Base-by-base conservation (phyloP, 2,797 vertebrate species). In the Lepilemur septentrionalis region DNA sequence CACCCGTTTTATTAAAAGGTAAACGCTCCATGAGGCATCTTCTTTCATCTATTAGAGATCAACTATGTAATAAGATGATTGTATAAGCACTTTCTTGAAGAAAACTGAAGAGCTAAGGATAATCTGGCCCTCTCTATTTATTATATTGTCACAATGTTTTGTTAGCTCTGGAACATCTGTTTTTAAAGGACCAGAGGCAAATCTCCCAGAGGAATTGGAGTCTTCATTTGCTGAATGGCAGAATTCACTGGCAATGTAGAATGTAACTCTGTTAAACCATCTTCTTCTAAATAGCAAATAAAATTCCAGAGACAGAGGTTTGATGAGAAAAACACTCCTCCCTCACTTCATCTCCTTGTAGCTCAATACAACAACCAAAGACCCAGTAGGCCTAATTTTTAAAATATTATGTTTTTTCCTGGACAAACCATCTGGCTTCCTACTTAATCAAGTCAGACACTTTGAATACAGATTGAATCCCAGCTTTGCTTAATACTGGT, bases 221-320 rank as follows among this genome's bases (percentile, higher is more conserved):
- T 72, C 75, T 89, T 89, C 65, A 76, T 96, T 95, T 93, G 32
- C n/a, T 94, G 25, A 78, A 76, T 95, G 92, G 18, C 38, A 92
- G 25, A 78, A 76, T 92, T 78, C 20, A 61, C 61, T 15, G 17
- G 61, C 69, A 93, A 61, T 57, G 2, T 38, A 80, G 63, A 67
- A 75, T 32, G 84, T 23, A 76, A 76, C 9, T 70, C 18, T 41
- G n/a, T 79, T 85, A 95, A 78, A 2, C 67, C 69, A 78, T 82
- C 7, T 89, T 63, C 38, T 38, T 32, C 50, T 82, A 80, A 93
- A 79, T 48, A 67, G 38, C 57, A 86, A 89, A 93, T 80, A 61
- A 93, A 70, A 79, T 92, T 95, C 38, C 52, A 55, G 76, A 89
- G 69, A 48, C 67, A 25, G 46, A 57, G 1, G 0, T 38, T 90